These are phyloP conservation scores for Dissostichus mawsoni DNA, from an alignment of 2,113 vertebrate species.

Conservation along the genomic window DNA sequence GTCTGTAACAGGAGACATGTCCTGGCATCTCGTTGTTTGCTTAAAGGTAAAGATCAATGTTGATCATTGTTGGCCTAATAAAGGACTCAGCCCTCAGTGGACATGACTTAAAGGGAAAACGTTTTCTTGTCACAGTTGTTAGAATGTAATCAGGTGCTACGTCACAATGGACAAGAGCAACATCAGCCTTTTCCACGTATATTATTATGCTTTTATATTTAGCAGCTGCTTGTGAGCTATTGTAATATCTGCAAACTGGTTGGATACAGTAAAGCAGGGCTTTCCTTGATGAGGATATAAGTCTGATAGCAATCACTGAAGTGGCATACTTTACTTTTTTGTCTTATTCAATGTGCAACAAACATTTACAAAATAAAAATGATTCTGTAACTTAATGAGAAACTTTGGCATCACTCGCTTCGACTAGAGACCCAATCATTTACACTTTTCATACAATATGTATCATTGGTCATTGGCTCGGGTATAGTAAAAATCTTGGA, in stretches of 20 bases:
- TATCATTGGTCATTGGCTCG: neutral
- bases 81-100: constrained; percentile 22
- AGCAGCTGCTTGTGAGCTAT: neutral
- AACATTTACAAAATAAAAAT: too few species aligned
- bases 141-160: constrained; percentile 6
- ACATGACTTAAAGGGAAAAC: neutral
- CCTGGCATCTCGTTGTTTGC: constrained; percentile 19
- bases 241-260: too few species aligned
- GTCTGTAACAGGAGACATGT: constrained; percentile 22
- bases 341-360: neutral
- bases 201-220: neutral
- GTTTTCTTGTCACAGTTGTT: constrained; percentile 10
- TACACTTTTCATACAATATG: neutral
- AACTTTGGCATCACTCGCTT: neutral
- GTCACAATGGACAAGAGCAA: neutral
- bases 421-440: neutral
- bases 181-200: neutral
- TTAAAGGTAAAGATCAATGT: constrained; percentile 50
- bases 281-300: neutral
- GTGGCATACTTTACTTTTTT: neutral
- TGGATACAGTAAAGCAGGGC: neutral
- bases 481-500: too few species aligned
- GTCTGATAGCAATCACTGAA: neutral
- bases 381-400: too few species aligned
- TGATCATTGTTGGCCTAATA: constrained; percentile 35